Percentiles rank a stretch among this genome's conserved stretches.
Conservation (phyloP, 2,888 invertebrate genomes). For the Trachelus troglodyta region DNA sequence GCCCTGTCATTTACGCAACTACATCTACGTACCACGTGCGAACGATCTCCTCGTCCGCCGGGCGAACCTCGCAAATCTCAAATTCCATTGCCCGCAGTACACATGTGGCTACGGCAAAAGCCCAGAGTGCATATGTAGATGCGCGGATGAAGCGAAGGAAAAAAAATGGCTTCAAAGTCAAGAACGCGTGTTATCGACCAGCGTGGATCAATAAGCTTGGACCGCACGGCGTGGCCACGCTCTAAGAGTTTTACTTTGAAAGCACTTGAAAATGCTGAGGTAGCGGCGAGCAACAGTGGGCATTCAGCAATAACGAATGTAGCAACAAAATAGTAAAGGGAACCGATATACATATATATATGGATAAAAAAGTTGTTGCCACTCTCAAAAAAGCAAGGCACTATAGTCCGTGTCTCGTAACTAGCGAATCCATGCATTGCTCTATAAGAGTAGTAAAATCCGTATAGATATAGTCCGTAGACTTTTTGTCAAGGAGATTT, state of each 20-base stretch:
- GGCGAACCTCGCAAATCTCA: background rate
- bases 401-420: background rate
- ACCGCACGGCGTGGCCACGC: background rate
- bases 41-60: background rate
- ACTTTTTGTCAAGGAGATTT: constrained; percentile 39
- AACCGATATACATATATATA: background rate
- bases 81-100: background rate
- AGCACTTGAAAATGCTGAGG: background rate
- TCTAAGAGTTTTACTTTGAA: background rate
- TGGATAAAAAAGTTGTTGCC: background rate
- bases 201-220: background rate
- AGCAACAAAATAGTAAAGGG: background rate
- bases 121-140: background rate
- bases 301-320: background rate
- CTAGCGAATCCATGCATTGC: background rate
- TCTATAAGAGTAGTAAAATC: background rate
- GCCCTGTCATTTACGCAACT: background rate
- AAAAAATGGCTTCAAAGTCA: background rate
- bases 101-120: background rate
- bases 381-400: background rate
- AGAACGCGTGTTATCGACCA: background rate
- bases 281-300: background rate
- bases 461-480: background rate
- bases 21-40: background rate
- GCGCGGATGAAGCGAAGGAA: background rate